Evolutionary conservation across 2,888 invertebrate genomes (phyloP), one percentile per base, ranked within the genome.

Genomic region (Oxystoma pomonae): DNA sequence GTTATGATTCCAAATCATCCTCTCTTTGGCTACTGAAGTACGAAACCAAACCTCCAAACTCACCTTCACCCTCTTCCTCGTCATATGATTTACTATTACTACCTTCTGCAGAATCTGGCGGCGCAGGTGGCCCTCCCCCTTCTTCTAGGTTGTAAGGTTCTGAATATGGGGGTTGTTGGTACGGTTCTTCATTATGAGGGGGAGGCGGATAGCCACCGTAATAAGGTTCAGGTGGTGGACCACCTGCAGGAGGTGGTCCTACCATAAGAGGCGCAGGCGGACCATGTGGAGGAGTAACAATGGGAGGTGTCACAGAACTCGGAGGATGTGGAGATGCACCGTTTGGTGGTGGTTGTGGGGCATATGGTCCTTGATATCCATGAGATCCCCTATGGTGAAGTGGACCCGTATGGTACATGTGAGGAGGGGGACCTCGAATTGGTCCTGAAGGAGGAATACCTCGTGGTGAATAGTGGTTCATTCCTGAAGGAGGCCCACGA

Each of bases 1-100:
- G 68, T 71, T 88, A 90, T 83, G 89, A 87, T 79, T 93, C 93
- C 75, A 93, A 85, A 80, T 94, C 93, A 77, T 94, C 94, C 78
- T 94, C 91, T 71, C 87, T 87, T 80, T 94, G 94, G 76, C 93
- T 93, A 71, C 94, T 94, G 81, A 94, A 94, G 82, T 95, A 95
- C 78, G 93, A 94, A 64, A 94, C 94, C 73, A 95, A 85, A 2
- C 94, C 94, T 51, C 94, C 94, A 79, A 94, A 94, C 76, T 93
- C 94, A 58, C 92, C 88, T 67, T 85, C 79, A 12, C 83, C 81
- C 61, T 81, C 81, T 69, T 85, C 86, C 1, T 66, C 65, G 71
- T 79, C 81, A 59, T 81, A 75, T 64, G 81, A 81, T 67, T 78
- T 79, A 51, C 70, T 61, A 20, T 60, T 20, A 18, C 59, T 59